Base-by-base conservation (phyloP, 2,797 vertebrate genomes). In the Poeciliopsis presidionis region DNA sequence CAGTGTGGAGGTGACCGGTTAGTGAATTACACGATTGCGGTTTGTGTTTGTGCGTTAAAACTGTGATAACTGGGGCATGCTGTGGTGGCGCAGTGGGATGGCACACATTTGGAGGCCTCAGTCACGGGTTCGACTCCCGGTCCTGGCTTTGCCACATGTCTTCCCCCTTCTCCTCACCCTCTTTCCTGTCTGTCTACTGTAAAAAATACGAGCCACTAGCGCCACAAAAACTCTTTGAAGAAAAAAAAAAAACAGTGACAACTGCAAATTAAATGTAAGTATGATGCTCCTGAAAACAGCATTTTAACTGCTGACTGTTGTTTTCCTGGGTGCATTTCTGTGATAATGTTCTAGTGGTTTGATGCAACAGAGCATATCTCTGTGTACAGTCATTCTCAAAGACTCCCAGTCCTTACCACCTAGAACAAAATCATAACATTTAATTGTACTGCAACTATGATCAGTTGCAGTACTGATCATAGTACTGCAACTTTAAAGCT, bases 21-120 rank as follows among this genome's bases (percentile, higher is more conserved):
- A 86, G 70, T 82, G 25, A 83, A 74, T 83, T 81, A 88, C 36
- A 49, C 45, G 76, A 85, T 85, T 79, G 82, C 7, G 43, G 33
- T 28, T 36, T 41, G 9, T 47, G 28, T 75, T 70, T 43, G 57
- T 41, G 39, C 61, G 71, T 73, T n/a, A 47, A 14, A 59, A 46
- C 57, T 77, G 74, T 47, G 59, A 74, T 74, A 63, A 78, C 55
- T 39, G 53, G 36, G 36, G 36, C 5, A 0, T 36, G 36, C 36
- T 39, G 36, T 39, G 36, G 36, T 39, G 36, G 36, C 36, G 36
- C 36, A 5, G 36, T 4, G 36, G 36, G 36, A 5, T 36, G 4
- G 36, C 36, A 36, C 2, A 39, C 36, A 39, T 39, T 39, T 39
- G 36, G 36, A 39, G 36, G 36, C 36, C 36, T 39, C 36, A 39